phyloP scores from a whole-genome alignment of 1,140 invertebrate genomes.

The Aphelenchoides besseyi region DNA sequence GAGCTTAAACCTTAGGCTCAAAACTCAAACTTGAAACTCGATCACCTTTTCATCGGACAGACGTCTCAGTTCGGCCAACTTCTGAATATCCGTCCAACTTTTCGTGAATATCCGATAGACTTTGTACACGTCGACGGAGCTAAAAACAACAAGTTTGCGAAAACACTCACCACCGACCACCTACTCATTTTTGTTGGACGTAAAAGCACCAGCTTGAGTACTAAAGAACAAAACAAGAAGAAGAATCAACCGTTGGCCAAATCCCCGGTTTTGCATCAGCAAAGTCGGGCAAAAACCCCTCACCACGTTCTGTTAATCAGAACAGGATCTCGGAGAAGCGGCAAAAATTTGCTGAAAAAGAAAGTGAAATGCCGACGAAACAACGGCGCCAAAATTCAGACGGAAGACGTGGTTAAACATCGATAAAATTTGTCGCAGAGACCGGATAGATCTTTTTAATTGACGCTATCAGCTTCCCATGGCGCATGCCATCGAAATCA shows the following conservation, averaged over 20 bases:
- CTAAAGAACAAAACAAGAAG: too few relatives aligned
- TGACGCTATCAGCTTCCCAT: neutral
- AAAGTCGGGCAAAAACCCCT: too few relatives aligned
- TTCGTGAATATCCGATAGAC: constrained; percentile 41
- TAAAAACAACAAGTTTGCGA: too few relatives aligned
- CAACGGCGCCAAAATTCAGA: neutral
- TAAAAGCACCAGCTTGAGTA: too few relatives aligned
- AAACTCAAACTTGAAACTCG: too few relatives aligned
- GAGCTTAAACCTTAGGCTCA: constrained; percentile 31
- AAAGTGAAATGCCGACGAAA: constrained; percentile 17
- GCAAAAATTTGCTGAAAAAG: constrained; percentile 18
- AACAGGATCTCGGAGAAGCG: neutral
- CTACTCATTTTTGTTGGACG: too few relatives aligned
- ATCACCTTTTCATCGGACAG: constrained; percentile 33
- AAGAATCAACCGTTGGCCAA: too few relatives aligned
- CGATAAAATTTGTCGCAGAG: neutral
- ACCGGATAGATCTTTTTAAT: constrained; percentile 4
- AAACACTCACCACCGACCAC: neutral
- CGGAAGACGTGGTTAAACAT: neutral
- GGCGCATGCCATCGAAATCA: constrained; percentile 15
- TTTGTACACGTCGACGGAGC: constrained; percentile 34
- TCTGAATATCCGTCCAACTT: constrained; percentile 39
- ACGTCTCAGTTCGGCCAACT: constrained; percentile 26
- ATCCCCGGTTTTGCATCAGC: too few relatives aligned
- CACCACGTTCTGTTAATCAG: too few relatives aligned